Conservation (phyloP, 2,113 vertebrate species). For the Austrofundulus limnaeus region DNA sequence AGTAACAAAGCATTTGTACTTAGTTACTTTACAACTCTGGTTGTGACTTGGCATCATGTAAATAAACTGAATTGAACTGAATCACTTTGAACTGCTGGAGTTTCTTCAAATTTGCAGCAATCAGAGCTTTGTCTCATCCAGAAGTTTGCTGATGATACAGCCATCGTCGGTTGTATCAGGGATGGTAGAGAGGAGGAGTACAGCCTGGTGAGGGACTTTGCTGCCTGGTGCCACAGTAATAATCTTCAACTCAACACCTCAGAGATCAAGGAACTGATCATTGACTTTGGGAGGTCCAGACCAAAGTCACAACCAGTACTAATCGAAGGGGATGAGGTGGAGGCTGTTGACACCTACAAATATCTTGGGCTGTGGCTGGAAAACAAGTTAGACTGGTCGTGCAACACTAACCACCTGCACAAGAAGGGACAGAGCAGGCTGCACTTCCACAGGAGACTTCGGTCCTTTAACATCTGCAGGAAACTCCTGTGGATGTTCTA, state of each 20-base stretch:
- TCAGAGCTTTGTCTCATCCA: not conserved
- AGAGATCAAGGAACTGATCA: not conserved
- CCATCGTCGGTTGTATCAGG: not conserved
- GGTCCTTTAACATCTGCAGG: not conserved
- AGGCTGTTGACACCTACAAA: not conserved
- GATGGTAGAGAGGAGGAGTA: not conserved
- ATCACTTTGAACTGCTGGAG: too few relatives aligned
- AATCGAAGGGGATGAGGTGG: not conserved
- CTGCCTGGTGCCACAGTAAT: not conserved
- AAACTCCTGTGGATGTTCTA: not conserved
- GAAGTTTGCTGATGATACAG: not conserved
- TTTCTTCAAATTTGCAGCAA: too few relatives aligned
- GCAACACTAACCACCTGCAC: not conserved
- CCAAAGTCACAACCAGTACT: not conserved
- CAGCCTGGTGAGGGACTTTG: not conserved
- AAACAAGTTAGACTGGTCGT: not conserved
- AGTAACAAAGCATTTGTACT: too few relatives aligned
- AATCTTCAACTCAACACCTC: not conserved
- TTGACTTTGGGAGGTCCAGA: not conserved
- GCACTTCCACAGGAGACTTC: not conserved
- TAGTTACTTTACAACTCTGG: too few relatives aligned
- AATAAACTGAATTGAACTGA: too few relatives aligned
- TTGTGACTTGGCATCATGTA: too few relatives aligned
- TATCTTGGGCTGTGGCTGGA: not conserved
- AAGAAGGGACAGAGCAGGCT: not conserved